Evolutionary conservation across 2,113 vertebrate genomes (phyloP).

Genomic region (Thermophis baileyi): DNA sequence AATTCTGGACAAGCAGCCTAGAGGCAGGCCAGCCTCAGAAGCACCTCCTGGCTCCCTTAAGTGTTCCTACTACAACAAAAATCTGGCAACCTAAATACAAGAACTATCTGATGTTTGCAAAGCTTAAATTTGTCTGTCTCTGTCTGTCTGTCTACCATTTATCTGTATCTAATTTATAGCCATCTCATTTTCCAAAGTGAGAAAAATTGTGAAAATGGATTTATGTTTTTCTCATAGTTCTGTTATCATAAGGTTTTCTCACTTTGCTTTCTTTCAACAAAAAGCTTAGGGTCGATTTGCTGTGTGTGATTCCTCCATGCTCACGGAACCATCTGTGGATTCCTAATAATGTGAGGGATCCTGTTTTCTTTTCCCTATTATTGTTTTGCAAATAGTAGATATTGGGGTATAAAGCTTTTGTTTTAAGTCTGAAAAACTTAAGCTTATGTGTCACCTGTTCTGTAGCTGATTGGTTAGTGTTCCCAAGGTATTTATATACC

Average conservation of each 20-base stretch:
- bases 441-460: background rate
- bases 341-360: background rate
- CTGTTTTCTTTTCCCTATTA: background rate
- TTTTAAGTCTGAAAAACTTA: background rate
- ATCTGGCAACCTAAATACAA: background rate
- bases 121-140: background rate
- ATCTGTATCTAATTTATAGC: background rate
- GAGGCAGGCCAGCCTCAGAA: background rate
- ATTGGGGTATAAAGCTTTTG: background rate
- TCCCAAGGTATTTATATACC: background rate
- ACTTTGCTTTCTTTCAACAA: background rate
- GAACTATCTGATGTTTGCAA: no score
- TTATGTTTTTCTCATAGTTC: background rate
- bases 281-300: background rate
- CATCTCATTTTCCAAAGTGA: background rate
- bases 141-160: background rate
- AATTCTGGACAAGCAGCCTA: background rate
- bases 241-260: background rate
- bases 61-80: background rate
- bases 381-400: background rate
- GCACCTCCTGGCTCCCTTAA: background rate
- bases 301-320: no score
- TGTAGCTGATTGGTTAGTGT: background rate
- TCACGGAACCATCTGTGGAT: no score
- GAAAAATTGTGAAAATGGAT: background rate